phyloP scores from a whole-genome alignment of 2,888 invertebrate genomes.

The Phalangium opilio region DNA sequence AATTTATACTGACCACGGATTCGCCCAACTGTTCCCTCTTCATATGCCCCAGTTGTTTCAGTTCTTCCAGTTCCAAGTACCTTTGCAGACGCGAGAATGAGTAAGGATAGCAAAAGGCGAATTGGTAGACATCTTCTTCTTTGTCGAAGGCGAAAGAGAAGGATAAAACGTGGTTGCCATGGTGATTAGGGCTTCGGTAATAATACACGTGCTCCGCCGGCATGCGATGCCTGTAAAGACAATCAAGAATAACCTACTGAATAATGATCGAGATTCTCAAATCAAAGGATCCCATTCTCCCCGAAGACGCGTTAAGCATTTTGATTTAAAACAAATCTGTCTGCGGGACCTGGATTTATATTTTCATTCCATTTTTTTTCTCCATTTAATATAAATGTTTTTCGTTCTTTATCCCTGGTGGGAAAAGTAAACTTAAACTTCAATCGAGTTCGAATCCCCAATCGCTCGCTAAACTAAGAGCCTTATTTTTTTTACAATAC shows the following conservation, averaged over 20 bases:
- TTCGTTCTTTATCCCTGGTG: no score
- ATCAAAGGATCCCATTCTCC: no score
- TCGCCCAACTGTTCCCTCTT: slow-evolving; percentile 51
- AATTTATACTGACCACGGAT: slow-evolving; percentile 34
- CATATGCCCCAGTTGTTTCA: slow-evolving; percentile 40
- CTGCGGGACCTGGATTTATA: no score
- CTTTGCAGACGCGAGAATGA: slow-evolving; percentile 82
- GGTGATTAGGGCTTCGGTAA: slow-evolving; percentile 71
- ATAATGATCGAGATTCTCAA: no score
- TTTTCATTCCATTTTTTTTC: no score
- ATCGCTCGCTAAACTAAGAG: no score
- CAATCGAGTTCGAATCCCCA: no score
- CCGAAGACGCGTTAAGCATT: no score
- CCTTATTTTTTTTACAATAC: no score
- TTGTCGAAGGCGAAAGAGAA: slow-evolving; percentile 87
- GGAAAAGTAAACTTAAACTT: no score
- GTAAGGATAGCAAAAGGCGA: slow-evolving; percentile 83
- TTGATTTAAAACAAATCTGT: no score
- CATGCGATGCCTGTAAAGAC: slow-evolving; percentile 49
- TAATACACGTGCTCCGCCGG: slow-evolving; percentile 74
- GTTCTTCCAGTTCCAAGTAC: slow-evolving; percentile 45
- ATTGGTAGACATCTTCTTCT: slow-evolving; percentile 89
- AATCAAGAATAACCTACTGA: not conserved
- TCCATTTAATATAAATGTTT: no score
- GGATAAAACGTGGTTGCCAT: slow-evolving; percentile 75